A percentile compares a stretch with the other conserved stretches of the same genome.
phyloP scores from a whole-genome alignment of 2,113 vertebrate genomes.

The Brachionichthys hirsutus region DNA sequence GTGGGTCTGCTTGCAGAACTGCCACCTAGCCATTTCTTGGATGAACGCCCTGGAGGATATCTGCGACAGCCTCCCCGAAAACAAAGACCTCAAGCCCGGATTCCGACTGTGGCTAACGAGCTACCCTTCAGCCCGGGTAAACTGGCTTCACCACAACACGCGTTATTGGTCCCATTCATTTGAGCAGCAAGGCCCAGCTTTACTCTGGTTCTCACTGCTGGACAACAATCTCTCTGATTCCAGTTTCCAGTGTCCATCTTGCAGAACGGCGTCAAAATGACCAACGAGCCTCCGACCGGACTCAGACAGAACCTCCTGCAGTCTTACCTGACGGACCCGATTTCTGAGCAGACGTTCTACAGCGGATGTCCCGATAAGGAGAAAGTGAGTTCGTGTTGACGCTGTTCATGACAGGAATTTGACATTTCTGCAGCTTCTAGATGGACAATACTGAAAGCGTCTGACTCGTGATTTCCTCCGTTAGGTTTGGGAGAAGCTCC shows the following conservation, averaged over 20 bases:
- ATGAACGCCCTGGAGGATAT: conserved; percentile 91
- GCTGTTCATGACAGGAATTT: too few species aligned
- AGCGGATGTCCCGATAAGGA: too few species aligned
- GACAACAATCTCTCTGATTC: too few species aligned
- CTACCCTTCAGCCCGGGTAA: conserved; percentile 85
- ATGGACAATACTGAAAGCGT: too few species aligned
- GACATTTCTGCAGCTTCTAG: too few species aligned
- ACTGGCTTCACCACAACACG: too few species aligned
- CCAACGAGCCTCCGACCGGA: conserved; percentile 92
- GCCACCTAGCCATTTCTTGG: conserved; percentile 92
- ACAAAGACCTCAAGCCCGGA: conserved; percentile 82
- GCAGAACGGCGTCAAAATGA: conserved; percentile 95
- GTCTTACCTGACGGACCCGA: conserved; percentile 87
- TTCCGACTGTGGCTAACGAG: conserved; percentile 92
- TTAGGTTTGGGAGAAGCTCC: conserved; percentile 85
- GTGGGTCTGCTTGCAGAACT: conserved; percentile 93
- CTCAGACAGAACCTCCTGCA: conserved; percentile 87
- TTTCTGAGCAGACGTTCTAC: conserved; percentile 84
- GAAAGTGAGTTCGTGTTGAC: too few species aligned
- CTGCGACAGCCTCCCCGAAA: conserved; percentile 85
- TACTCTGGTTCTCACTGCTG: too few species aligned
- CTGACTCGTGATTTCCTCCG: too few species aligned
- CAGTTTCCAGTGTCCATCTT: conserved; percentile 91
- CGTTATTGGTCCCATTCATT: too few species aligned
- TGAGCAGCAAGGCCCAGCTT: too few species aligned